A percentile compares a stretch with the other conserved stretches of the same genome.
These are phyloP conservation scores for Muschampia plurimacula DNA, from an alignment of 2,888 invertebrate species.

Conservation along the genomic window DNA sequence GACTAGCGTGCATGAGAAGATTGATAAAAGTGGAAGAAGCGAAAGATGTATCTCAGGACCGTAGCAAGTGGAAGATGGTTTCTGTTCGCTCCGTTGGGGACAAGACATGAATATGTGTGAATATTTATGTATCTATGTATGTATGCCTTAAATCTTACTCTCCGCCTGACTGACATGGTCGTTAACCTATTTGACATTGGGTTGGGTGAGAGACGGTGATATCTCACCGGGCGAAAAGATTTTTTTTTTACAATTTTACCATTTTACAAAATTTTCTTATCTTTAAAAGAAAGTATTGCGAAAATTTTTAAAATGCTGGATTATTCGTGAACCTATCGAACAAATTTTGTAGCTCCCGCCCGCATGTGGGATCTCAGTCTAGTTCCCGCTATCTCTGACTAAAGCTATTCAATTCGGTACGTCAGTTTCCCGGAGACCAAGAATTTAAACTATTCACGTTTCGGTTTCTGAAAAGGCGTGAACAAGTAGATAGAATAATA, in stretches of 20 bases:
- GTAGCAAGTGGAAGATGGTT: too few species aligned
- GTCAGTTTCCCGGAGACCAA: conserved; percentile 49
- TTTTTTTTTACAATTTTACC: neutral
- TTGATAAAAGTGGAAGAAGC: too few species aligned
- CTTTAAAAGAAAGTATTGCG: neutral
- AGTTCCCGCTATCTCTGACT: conserved; percentile 25
- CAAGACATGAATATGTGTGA: too few species aligned
- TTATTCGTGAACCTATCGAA: neutral
- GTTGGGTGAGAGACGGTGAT: too few species aligned
- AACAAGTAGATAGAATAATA: neutral
- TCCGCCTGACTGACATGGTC: too few species aligned
- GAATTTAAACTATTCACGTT: conserved; percentile 56
- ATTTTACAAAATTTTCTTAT: neutral
- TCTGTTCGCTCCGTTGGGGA: too few species aligned
- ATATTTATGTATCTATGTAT: too few species aligned
- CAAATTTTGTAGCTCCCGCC: neutral
- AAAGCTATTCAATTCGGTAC: conserved; percentile 60
- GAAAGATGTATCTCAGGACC: too few species aligned
- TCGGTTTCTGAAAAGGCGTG: conserved; percentile 36
- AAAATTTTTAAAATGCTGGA: neutral
- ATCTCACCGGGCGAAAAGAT: too few species aligned
- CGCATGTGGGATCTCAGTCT: neutral
- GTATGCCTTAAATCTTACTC: too few species aligned
- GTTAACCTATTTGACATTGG: too few species aligned
- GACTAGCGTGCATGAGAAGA: too few species aligned